Base-by-base conservation (phyloP, 2,888 invertebrate genomes). In the Marasmarcha lunaedactyla region DNA sequence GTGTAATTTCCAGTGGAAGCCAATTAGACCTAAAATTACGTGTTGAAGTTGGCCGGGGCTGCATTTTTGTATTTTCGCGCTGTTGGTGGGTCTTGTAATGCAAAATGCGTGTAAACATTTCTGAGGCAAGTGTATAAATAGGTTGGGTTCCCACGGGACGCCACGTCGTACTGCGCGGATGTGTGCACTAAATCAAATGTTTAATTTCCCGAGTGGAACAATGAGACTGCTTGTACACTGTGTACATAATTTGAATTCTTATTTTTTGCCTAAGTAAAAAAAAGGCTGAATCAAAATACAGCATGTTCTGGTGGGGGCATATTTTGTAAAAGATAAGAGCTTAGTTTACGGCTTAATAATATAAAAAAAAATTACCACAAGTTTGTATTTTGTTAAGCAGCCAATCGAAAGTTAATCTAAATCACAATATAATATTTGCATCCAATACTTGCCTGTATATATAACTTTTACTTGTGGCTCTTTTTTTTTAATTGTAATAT, bases 101-200 rank as follows among this genome's bases (percentile, higher is more conserved):
- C 60, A 45, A 63, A 69, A 63, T 58, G 55, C 56, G 53, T 61
- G 60, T 65, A 45, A 52, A 56, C 56, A 58, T 64, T 63, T 64
- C 62, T 57, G 62, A 58, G 53, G 56, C 51, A 49, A 55, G 57
- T 55, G 54, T 57, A 52, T 52, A 49, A 34, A 14, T 47, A 51
- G 40, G 45, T 46, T 42, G 44, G 38, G 10, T 61, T 71, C 71
- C 66, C 71, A 70, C 63, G 68, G 57, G 66, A 58, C 51, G 57
- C 63, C 61, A 63, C 57, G 59, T 61, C 56, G 51, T 45, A 38
- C 20, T 7, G 20, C 7, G 7, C 20, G 7, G 7, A 71, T 68
- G 65, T 61, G 56, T 57, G 59, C 63, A 63, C 63, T 71, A 69
- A 71, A 69, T 70, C 71, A 71, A 73, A 73, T 71, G 68, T 72